These are phyloP conservation scores for Huso huso DNA, from an alignment of 2,797 vertebrate genomes.

Conservation along the genomic window DNA sequence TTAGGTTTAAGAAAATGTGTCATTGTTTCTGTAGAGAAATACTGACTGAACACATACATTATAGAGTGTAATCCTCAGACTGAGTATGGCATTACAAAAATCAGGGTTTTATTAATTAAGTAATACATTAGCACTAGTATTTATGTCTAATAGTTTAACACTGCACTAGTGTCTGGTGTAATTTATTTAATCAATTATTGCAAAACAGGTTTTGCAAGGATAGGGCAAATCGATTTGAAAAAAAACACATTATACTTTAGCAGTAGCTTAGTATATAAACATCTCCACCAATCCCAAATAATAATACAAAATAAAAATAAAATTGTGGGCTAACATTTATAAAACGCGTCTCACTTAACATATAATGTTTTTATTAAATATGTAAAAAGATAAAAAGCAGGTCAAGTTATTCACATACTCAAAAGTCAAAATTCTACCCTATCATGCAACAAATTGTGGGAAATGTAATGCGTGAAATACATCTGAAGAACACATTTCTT, in stretches of 20 bases:
- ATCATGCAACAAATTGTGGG: slow-evolving; percentile 91
- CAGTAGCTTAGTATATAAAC: not conserved
- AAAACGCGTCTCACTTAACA: slow-evolving; percentile 74
- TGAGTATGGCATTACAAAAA: too few relatives aligned
- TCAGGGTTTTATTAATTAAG: not conserved
- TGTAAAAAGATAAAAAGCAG: slow-evolving; percentile 97
- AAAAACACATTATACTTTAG: not conserved
- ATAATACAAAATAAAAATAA: slow-evolving; percentile 27
- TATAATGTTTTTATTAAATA: slow-evolving; percentile 96
- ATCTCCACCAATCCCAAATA: not conserved
- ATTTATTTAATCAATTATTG: not conserved
- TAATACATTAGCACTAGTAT: not conserved
- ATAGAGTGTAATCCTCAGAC: too few relatives aligned
- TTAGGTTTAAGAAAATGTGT: not conserved
- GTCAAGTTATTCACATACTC: slow-evolving; percentile 98
- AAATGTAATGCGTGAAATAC: slow-evolving; percentile 83
- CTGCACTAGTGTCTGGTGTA: not conserved
- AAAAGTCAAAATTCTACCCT: slow-evolving; percentile 65
- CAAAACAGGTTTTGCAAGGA: too few relatives aligned
- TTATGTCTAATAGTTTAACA: not conserved
- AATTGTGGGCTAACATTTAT: slow-evolving; percentile 58
- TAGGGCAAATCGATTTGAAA: too few relatives aligned
- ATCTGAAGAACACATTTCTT: slow-evolving; percentile 61
- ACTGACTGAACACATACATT: not conserved
- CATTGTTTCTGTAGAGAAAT: not conserved